Percentiles rank a stretch among this genome's conserved stretches.
Conservation (phyloP, 2,888 invertebrate genomes). For the Scaptomyza caliginosa region DNA sequence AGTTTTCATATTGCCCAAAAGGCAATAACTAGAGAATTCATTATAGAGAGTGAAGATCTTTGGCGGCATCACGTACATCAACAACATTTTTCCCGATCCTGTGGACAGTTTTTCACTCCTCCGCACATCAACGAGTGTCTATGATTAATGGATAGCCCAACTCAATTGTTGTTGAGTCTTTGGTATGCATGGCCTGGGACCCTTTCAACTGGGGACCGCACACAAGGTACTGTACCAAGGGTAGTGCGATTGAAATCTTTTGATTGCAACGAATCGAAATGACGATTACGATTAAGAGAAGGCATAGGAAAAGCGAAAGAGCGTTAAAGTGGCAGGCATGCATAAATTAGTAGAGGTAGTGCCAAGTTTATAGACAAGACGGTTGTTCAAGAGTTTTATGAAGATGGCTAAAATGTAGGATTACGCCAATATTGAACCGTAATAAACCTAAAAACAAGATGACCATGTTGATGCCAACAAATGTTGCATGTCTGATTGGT, state of each 20-base stretch:
- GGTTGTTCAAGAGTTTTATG: constrained; percentile 35
- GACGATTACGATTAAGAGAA: constrained; percentile 36
- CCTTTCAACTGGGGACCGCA: constrained; percentile 14
- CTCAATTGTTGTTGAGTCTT: not conserved
- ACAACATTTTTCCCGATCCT: no score
- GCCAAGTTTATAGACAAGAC: not conserved
- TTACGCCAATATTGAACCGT: constrained; percentile 70
- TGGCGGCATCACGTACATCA: constrained; percentile 22
- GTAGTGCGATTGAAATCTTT: not conserved
- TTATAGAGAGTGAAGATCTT: constrained; percentile 1
- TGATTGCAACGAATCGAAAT: constrained; percentile 15
- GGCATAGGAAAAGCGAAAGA: not conserved
- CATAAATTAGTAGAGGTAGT: not conserved
- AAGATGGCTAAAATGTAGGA: constrained; percentile 54
- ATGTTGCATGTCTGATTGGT: constrained; percentile 72
- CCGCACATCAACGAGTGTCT: not conserved
- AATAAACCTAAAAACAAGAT: constrained; percentile 50
- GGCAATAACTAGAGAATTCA: no score
- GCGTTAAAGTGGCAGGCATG: constrained; percentile 1
- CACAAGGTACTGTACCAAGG: constrained; percentile 14
- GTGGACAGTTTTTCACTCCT: no score
- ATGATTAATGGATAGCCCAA: constrained; percentile 19
- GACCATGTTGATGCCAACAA: constrained; percentile 28
- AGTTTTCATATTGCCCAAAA: not conserved
- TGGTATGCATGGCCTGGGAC: constrained; percentile 14